Evolutionary conservation across 2,888 invertebrate species (phyloP), one percentile per base, ranked within the genome.

Genomic region (Pammene fasciana): DNA sequence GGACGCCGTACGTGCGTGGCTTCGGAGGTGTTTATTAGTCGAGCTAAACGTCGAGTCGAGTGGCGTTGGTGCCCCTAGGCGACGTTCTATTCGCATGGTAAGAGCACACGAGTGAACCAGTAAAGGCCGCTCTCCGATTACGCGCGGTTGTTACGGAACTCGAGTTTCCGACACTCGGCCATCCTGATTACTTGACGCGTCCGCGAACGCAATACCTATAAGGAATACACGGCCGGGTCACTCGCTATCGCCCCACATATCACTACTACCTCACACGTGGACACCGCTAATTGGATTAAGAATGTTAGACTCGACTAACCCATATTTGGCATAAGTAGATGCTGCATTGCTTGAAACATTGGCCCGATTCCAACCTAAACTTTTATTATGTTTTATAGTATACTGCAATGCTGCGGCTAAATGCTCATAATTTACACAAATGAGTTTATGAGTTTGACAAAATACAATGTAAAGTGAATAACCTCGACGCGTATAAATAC

Each of bases 11-110:
- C 90, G 91, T 91, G 91, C 86, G 86, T 84, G 76, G 89, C 84
- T 77, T 89, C 81, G 82, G 86, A 89, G 89, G 89, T 87, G 90
- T 89, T 87, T 89, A 90, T 90, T 90, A 91, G 83, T 83, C 80
- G 81, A 81, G 82, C 83, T 84, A 81, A 83, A 55, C 57, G 64
- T 46, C 34, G 34, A 78, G 64, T 46, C 34, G 34, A 78, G 78
- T 78, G 65, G 72, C 74, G 73, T 76, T 79, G 18, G 16, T 11
- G 55, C 54, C 34, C 54, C n/a, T 7, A 10, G 34, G 52, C 52
- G 45, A 1, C 9, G 8, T 46, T 46, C 14, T 9, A 46, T 5
- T 5, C 46, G 46, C 14, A 5, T 46, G 46, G 43, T 11, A 43
- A 5, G 46, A 26, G 4, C 26, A 26, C 14, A n/a, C 46, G 5